phyloP scores from a whole-genome alignment of 2,888 invertebrate genomes.

The Hoplodrina blanda region DNA sequence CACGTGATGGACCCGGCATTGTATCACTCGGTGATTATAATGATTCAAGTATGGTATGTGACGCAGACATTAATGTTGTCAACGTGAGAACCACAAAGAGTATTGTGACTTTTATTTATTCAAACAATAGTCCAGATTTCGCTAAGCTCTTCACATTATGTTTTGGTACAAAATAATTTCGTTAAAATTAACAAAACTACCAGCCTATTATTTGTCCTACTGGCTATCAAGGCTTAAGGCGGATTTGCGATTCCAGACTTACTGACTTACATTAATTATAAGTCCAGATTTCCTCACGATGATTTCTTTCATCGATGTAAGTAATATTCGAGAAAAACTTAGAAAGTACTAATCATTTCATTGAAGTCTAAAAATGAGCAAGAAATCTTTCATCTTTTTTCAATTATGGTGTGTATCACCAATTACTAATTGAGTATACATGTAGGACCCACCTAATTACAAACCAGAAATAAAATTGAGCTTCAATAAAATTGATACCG shows the following conservation, averaged over 20 bases:
- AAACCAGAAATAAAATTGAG: not conserved
- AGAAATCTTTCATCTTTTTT: not conserved
- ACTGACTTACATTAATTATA: too few species aligned
- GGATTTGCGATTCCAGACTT: too few species aligned
- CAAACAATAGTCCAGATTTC: conserved; percentile 3
- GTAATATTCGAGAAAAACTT: too few species aligned
- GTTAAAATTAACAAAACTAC: too few species aligned
- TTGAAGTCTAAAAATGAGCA: not conserved
- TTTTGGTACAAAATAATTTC: not conserved
- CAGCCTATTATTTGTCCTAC: too few species aligned
- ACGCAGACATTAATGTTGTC: conserved; percentile 5
- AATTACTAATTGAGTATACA: not conserved
- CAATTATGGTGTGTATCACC: not conserved
- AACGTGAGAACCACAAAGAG: conserved; percentile 5
- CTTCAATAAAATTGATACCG: not conserved
- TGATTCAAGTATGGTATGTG: conserved; percentile 18
- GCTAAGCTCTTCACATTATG: not conserved
- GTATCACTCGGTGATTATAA: conserved; percentile 24
- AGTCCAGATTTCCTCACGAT: too few species aligned
- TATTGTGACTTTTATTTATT: conserved; percentile 11
- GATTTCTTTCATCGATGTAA: too few species aligned
- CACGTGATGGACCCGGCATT: conserved; percentile 32
- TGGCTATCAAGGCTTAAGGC: too few species aligned
- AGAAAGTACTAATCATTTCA: not conserved
- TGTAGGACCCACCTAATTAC: not conserved